Conservation (phyloP, 2,888 invertebrate genomes). For the Tromatobia lineatoria region DNA sequence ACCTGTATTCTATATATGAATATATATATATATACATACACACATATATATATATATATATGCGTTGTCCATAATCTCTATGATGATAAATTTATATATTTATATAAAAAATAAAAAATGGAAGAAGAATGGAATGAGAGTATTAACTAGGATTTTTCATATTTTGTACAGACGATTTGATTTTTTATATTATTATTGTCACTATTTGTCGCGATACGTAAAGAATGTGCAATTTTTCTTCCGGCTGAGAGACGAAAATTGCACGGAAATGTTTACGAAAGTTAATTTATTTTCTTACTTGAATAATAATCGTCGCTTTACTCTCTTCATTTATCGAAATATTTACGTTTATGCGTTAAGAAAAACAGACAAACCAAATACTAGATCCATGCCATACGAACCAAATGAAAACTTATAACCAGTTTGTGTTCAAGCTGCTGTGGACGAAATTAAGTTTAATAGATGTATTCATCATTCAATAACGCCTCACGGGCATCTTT, state of each 20-base stretch:
- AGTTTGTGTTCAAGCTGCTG: constrained; percentile 83
- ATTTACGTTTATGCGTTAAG: constrained; percentile 68
- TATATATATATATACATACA: constrained; percentile 48
- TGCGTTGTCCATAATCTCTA: constrained; percentile 80
- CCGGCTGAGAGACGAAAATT: constrained; percentile 28
- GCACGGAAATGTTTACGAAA: constrained; percentile 33
- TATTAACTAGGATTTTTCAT: constrained; percentile 53
- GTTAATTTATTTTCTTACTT: constrained; percentile 61
- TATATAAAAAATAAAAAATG: constrained; percentile 75
- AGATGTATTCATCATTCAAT: constrained; percentile 54
- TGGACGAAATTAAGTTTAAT: constrained; percentile 75
- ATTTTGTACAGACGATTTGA: constrained; percentile 59
- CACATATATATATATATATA: constrained; percentile 69
- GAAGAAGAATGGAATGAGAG: constrained; percentile 16
- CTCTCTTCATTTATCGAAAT: constrained; percentile 34
- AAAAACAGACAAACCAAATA: constrained; percentile 82
- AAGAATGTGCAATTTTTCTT: constrained; percentile 24
- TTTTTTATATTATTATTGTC: constrained; percentile 39
- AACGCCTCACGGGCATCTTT: constrained; percentile 2
- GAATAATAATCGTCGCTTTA: constrained; percentile 35
- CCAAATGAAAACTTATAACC: constrained; percentile 82
- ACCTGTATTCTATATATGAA: constrained; percentile 67
- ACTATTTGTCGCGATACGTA: constrained; percentile 46
- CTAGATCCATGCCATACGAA: constrained; percentile 84
- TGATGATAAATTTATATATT: constrained; percentile 80